phyloP scores from a whole-genome alignment of 1,140 invertebrate species.

The Physella acuta region DNA sequence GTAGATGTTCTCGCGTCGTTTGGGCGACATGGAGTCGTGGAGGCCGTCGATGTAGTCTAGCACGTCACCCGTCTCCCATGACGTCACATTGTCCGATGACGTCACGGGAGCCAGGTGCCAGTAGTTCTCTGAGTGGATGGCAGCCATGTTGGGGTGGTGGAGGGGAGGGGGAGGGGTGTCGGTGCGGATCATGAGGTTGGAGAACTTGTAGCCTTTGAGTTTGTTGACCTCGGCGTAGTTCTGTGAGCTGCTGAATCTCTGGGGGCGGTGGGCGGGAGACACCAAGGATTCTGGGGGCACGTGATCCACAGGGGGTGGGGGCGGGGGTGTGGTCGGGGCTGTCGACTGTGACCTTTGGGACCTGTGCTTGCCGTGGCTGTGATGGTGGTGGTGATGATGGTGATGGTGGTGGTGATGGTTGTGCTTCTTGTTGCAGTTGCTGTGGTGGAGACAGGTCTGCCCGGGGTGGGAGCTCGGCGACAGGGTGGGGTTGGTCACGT shows the following conservation, averaged over 20 bases:
- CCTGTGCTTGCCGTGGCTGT: neutral
- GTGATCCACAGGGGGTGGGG: too few species aligned
- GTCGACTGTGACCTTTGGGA: neutral
- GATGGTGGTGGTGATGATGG: constrained; percentile 18
- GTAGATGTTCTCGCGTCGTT: constrained; percentile 29
- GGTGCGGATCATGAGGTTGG: neutral
- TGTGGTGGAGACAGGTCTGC: neutral
- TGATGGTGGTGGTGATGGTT: constrained; percentile 15
- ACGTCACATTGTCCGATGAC: neutral
- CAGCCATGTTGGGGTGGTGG: constrained; percentile 1
- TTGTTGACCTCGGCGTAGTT: constrained; percentile 21
- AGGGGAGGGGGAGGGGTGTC: neutral
- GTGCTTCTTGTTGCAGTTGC: neutral
- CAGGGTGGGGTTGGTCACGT: neutral
- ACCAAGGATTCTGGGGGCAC: neutral
- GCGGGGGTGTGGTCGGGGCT: neutral
- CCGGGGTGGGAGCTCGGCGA: neutral
- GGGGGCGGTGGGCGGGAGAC: neutral
- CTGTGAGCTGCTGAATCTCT: too few species aligned
- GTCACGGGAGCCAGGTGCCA: constrained; percentile 23
- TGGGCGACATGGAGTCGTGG: constrained; percentile 24
- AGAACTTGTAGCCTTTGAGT: constrained; percentile 24
- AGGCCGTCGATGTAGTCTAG: constrained; percentile 31
- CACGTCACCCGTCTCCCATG: constrained; percentile 23
- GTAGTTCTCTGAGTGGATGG: constrained; percentile 27